Percentiles rank a stretch among this genome's conserved stretches.
Conservation (phyloP, 2,888 invertebrate species). For the Hylaea fasciaria region DNA sequence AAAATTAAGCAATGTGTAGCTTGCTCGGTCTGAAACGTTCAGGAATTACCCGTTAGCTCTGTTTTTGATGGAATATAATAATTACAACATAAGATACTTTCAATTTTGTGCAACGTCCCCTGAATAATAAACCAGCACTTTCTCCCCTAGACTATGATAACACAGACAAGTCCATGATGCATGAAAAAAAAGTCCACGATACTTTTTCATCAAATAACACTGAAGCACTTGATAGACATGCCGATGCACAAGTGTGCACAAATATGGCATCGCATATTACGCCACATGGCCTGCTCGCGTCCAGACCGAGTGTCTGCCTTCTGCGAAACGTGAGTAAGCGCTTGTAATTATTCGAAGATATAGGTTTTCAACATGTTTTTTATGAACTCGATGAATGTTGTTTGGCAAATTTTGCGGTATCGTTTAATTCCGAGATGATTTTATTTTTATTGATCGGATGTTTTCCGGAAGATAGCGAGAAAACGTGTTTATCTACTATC, state of each 20-base stretch:
- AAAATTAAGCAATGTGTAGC: constrained; percentile 4
- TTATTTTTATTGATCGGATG: constrained; percentile 12
- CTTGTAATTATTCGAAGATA: constrained; percentile 38
- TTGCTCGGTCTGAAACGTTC: neutral
- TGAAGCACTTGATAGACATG: constrained; percentile 54
- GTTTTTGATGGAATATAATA: neutral
- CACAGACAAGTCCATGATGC: neutral
- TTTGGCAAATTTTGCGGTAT: constrained; percentile 23
- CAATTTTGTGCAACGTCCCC: no score
- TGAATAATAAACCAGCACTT: no score
- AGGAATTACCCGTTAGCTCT: neutral
- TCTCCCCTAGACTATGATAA: no score
- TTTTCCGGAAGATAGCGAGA: constrained; percentile 7
- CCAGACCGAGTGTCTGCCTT: constrained; percentile 77
- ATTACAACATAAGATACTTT: no score
- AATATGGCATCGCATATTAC: constrained; percentile 47
- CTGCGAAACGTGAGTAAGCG: constrained; percentile 58
- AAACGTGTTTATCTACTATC: no score
- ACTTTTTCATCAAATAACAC: constrained; percentile 32
- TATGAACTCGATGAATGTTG: constrained; percentile 24
- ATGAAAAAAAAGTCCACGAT: constrained; percentile 11
- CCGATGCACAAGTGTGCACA: constrained; percentile 54
- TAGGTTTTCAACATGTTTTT: constrained; percentile 35
- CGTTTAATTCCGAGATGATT: constrained; percentile 11
- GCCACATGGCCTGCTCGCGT: constrained; percentile 53